These are phyloP conservation scores for Amphipoea oculea DNA, from an alignment of 2,888 invertebrate species.

Conservation along the genomic window DNA sequence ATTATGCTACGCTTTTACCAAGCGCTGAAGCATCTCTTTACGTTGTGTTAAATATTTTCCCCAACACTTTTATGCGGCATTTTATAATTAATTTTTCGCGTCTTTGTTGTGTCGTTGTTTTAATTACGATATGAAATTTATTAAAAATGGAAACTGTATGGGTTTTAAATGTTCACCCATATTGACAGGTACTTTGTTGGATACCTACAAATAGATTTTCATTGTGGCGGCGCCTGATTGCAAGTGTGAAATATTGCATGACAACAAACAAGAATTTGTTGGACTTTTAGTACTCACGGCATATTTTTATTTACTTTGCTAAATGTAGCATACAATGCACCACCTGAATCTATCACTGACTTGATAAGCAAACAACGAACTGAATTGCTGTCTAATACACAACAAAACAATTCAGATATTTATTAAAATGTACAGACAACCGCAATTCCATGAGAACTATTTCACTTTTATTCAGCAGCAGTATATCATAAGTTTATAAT, in stretches of 20 bases:
- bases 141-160: slow-evolving; percentile 12
- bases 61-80: slow-evolving; percentile 36
- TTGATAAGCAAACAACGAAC: background rate
- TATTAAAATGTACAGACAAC: background rate
- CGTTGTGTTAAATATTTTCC: slow-evolving; percentile 41
- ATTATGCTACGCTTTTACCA: slow-evolving; percentile 33
- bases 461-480: background rate
- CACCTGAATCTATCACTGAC: background rate
- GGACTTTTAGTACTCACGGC: background rate
- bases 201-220: background rate
- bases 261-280: background rate
- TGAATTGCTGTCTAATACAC: background rate
- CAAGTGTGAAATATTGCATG: background rate
- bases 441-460: background rate
- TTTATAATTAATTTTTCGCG: slow-evolving; percentile 46
- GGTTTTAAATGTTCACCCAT: slow-evolving; percentile 4
- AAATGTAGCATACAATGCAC: background rate
- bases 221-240: background rate
- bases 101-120: slow-evolving; percentile 35
- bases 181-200: slow-evolving; percentile 18
- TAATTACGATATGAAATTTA: slow-evolving; percentile 30
- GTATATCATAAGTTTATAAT: background rate
- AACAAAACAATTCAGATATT: background rate
- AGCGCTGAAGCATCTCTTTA: slow-evolving; percentile 35
- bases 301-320: background rate